Evolutionary conservation across 2,113 vertebrate genomes (phyloP).

Genomic region (Raja brachyura): DNA sequence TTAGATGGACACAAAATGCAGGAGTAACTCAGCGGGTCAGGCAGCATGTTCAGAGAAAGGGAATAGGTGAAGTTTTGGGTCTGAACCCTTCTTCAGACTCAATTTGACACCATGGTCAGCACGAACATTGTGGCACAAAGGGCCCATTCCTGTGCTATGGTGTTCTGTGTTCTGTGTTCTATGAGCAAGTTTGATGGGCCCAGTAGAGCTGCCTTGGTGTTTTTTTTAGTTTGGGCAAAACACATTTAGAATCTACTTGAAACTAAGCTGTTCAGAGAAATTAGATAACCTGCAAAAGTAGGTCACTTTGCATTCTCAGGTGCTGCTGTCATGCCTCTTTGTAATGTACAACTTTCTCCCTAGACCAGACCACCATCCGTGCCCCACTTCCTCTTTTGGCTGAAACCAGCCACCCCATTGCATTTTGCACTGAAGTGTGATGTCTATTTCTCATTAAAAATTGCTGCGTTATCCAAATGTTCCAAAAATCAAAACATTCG

Average conservation of each 20-base stretch:
- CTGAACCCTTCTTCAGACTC: too few species aligned
- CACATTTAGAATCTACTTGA: neutral
- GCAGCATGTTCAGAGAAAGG: too few species aligned
- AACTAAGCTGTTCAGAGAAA: neutral
- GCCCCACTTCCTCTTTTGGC: neutral
- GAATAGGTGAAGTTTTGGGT: too few species aligned
- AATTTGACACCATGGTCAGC: too few species aligned
- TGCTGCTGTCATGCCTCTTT: too few species aligned
- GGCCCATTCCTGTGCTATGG: too few species aligned
- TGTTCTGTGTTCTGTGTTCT: too few species aligned
- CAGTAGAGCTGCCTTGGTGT: neutral
- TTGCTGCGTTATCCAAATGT: neutral
- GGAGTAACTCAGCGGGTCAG: too few species aligned
- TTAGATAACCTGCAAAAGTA: neutral
- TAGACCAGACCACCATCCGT: neutral
- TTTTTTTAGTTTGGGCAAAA: neutral
- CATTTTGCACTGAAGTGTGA: neutral
- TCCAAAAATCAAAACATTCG: constrained; percentile 20
- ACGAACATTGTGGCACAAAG: too few species aligned
- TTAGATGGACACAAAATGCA: too few species aligned
- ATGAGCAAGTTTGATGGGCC: neutral
- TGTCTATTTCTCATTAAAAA: neutral
- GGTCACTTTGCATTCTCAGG: neutral
- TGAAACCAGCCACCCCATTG: neutral
- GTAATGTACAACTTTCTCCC: neutral